Evolutionary conservation across 2,113 vertebrate species (phyloP), one percentile per base, ranked within the genome.

Genomic region (Pavo muticus): DNA sequence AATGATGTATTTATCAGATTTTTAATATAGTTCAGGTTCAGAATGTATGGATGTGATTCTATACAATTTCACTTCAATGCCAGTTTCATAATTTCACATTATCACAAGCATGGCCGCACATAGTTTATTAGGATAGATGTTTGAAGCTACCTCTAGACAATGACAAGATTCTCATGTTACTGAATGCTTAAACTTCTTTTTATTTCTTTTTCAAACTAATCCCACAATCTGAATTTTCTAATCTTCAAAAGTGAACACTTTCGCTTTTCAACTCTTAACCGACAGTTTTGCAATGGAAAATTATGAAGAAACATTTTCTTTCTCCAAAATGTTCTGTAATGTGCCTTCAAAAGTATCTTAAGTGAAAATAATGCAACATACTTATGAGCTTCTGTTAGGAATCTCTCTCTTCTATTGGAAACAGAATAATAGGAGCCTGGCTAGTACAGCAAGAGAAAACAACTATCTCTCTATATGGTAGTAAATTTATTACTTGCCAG

Each of bases 151-250:
- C 90, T 97, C 88, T 91, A 90, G 74, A 92, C 82, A 95, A 84
- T 27, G 44, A 97, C 63, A 95, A 77, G 91, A 94, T 94, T 97
- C 96, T 70, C 72, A 68, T 68, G 35, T 91, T 97, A 94, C 75
- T 95, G 86, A 95, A 97, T 86, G 91, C 93, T 96, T 94, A 81
- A 94, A 73, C 54, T 64, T 91, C 14, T 40, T 64, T 64, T 64
- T 64, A 37, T 87, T 96, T 90, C 37, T 84, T 84, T 87, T 91
- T 95, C 92, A 88, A 86, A 88, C 84, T 92, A 90, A 92, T 95
- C 76, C 79, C 97, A 94, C 96, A 94, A 94, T 93, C 81, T 93
- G 76, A 88, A 92, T 92, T 39, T 91, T 95, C 93, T 92, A 79
- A 77, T 64, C 39, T 84, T 68, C 29, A 32, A 81, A 96, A 97